Evolutionary conservation across 2,113 vertebrate species (phyloP), one percentile per base, ranked within the genome.

Genomic region (Xiphophorus maculatus): DNA sequence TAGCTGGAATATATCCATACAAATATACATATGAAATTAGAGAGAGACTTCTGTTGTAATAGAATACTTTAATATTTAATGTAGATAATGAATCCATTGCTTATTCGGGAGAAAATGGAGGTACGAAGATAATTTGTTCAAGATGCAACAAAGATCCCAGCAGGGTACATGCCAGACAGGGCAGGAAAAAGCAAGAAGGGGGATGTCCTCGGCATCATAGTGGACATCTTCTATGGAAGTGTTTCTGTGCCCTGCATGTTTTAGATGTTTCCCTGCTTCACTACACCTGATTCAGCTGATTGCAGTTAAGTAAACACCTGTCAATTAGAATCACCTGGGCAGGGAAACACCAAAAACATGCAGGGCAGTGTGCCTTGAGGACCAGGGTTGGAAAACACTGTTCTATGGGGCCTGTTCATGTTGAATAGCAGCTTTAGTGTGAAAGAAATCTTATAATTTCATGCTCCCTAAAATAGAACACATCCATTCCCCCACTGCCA

Each of bases 31-130:
- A 30, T 32, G 3, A 74, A 85, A 84, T 90, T 74, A 79, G 86
- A 87, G 73, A 63, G 82, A 68, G 75, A 88, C 77, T 76, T 63
- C 68, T 89, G 74, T 87, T 69, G 40, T 81, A 77, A 82, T 83
- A 84, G 63, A 79, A 80, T 77, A 76, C 69, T 71, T 71, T 73
- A 71, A 76, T 73, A 84, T 87, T 62, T 71, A 76, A 85, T 83
- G 79, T 82, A 74, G 70, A 74, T 71, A 79, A 76, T 82, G 83
- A 71, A 70, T 70, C 30, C 22, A n/a, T 83, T 70, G 66, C 51
- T 77, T 69, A 83, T 82, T 85, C 42, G n/a, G 19, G 42, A 71
- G 77, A 73, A 74, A 71, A 68, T 74, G 63, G 83, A 80, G 70
- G 66, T 81, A 74, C 82, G 78, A 82, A 68, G 73, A 74, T 71